Evolutionary conservation across 37 sponge, comb jelly and placozoan species (phyloP), one percentile per base, ranked within the genome.

Genomic region (Axinella damicornis): DNA sequence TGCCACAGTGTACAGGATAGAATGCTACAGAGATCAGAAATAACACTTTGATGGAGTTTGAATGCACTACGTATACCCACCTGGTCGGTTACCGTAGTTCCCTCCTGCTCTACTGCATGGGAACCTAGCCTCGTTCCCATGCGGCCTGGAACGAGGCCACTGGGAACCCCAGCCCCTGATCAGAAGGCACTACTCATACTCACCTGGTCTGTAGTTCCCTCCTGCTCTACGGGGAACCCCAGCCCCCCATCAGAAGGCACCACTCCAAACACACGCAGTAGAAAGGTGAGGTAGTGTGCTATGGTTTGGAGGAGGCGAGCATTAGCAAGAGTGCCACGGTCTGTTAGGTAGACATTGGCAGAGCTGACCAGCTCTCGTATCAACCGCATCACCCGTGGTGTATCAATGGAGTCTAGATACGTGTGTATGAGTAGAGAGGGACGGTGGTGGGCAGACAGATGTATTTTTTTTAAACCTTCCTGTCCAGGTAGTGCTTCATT

Each of bases 331-430:
- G 46, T 9, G 46, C 46, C 46, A 46, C 46, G 46, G 46, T 46
- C 46, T 46, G 46, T 46, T 65, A 90, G 57, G 89, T 96, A 96
- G 9, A 80, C 40, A 36, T 96, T 93, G 35, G 65, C 57, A 2
- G 65, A 18, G 15, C 52, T 38, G 19, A 98, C 88, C 1, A 98
- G 90, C 27, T 92, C 91, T 52, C 82, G 84, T 86, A 98, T 57
- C 56, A 56, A 62, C 38, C 61, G 62, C 89, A 98, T 85, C 4
- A 83, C 97, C 15, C 66, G 33, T 2, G 93, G 89, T 11, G 97
- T 98, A 78, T 98, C 93, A 12, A 98, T 76, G 6, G 94, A 96
- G 77, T 96, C 95, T 93, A 73, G 60, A 28, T 46, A 46, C 9
- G 60, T n/a, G 58, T 20, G 33, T 24, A 27, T 30, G 28, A 37